Evolutionary conservation across 2,888 invertebrate species (phyloP), one percentile per base, ranked within the genome.

Genomic region (Ferrisia virgata): DNA sequence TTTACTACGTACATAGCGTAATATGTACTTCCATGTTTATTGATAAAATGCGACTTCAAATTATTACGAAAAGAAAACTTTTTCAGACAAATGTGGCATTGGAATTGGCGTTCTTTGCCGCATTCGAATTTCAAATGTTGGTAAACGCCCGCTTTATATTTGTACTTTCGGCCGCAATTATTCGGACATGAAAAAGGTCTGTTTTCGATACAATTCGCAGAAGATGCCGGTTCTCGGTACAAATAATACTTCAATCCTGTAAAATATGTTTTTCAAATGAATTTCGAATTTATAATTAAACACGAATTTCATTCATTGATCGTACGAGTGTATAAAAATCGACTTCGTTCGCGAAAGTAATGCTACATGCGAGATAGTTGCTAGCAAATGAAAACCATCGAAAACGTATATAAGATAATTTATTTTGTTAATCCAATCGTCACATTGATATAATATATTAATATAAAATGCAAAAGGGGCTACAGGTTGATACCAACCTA

Each of bases 1-100:
- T 58, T 13, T 53, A 58, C 58, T 25, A 9, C 58, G 25, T 13
- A 64, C 64, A 64, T 64, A 4, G 22, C 3, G 25, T 43, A 53
- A 53, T 53, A 22, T 53, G 53, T 22, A 22, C 53, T 79, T 40
- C 79, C 79, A 39, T 81, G 81, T 47, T 69, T 53, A 2, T 33
- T 72, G 28, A 85, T 88, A 36, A 87, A 86, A 85, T 91, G 91
- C 31, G 90, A 89, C 8, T 88, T 90, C 39, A 90, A 87, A 86
- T 90, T 90, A 86, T 90, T 90, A 86, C 90, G 90, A 79, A 90
- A 88, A 85, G 90, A 58, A 18, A 85, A 85, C 15, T 78, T 39
- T 53, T 53, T 84, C 6, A 18, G 79, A 72, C 82, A 85, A 22
- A 84, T 58, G 31, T 11, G 2, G 47, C 83, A 85, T 85, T 86